Evolutionary conservation across 2,113 vertebrate species (phyloP).

Genomic region (Carassius carassius): DNA sequence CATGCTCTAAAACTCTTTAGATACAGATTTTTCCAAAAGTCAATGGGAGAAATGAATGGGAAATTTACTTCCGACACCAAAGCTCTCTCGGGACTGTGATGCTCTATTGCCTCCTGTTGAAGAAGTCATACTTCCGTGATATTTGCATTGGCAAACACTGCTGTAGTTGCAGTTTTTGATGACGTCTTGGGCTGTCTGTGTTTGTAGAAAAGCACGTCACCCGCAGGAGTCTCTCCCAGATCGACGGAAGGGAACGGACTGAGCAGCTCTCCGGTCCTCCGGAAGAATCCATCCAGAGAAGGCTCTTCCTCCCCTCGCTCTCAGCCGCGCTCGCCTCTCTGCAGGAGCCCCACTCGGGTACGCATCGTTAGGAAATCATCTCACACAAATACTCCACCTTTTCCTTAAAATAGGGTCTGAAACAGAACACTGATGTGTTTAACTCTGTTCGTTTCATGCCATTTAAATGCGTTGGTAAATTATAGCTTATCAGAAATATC

Average conservation of each 20-base stretch:
- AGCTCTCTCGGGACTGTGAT: too few relatives aligned
- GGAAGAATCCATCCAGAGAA: constrained; percentile 48
- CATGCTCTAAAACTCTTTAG: too few relatives aligned
- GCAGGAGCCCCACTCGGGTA: constrained; percentile 51
- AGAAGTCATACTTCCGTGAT: background rate
- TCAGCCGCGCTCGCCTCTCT: constrained; percentile 45
- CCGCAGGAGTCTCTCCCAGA: constrained; percentile 39
- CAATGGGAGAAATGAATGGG: too few relatives aligned
- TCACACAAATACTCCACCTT: background rate
- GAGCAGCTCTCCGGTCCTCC: constrained; percentile 14
- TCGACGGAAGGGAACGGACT: constrained; percentile 46
- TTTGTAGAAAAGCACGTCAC: constrained; percentile 38
- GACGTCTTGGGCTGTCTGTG: background rate
- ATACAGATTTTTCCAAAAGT: too few relatives aligned
- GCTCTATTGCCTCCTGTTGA: background rate
- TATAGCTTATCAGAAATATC: background rate
- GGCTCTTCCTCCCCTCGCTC: constrained; percentile 33
- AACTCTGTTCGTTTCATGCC: background rate
- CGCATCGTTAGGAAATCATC: background rate
- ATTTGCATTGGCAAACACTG: background rate
- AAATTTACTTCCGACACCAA: too few relatives aligned
- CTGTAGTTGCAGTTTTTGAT: background rate
- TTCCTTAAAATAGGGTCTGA: background rate
- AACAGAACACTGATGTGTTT: background rate
- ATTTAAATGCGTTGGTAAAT: background rate